phyloP scores from a whole-genome alignment of 2,113 vertebrate genomes.

The Malurus alboscapulatus region DNA sequence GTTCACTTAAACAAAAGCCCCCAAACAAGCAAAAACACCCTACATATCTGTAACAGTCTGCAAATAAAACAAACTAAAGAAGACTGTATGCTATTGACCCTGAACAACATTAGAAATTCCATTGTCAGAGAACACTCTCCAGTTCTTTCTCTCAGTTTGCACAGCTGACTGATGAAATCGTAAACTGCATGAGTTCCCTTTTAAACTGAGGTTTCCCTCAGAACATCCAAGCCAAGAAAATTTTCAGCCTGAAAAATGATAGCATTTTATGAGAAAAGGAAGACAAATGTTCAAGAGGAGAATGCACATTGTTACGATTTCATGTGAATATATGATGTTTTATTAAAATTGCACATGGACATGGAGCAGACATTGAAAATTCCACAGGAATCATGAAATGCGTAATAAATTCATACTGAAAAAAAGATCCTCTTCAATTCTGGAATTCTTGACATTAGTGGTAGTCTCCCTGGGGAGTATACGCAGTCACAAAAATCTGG shows the following conservation, averaged over 20 bases:
- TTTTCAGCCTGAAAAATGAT: background rate
- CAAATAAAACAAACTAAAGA: background rate
- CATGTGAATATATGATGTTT: background rate
- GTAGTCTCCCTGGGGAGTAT: background rate
- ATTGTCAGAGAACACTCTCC: background rate
- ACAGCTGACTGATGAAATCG: background rate
- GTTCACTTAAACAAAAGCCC: background rate
- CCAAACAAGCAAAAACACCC: background rate
- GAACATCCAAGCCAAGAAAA: background rate
- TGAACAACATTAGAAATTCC: background rate
- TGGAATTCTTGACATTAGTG: background rate
- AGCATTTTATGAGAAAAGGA: background rate
- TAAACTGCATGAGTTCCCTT: background rate
- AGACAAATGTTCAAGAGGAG: background rate
- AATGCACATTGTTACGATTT: background rate
- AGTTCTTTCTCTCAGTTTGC: background rate
- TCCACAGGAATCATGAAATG: background rate
- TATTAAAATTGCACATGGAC: background rate
- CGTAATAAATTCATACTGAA: background rate
- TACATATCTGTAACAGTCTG: background rate
- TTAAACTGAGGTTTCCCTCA: fast-evolving
- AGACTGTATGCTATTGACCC: background rate
- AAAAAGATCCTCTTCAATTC: background rate
- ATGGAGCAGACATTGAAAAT: conserved; percentile 1
- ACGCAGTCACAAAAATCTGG: background rate